These are phyloP conservation scores for Andrena hattorfiana DNA, from an alignment of 2,888 invertebrate species.

Conservation along the genomic window DNA sequence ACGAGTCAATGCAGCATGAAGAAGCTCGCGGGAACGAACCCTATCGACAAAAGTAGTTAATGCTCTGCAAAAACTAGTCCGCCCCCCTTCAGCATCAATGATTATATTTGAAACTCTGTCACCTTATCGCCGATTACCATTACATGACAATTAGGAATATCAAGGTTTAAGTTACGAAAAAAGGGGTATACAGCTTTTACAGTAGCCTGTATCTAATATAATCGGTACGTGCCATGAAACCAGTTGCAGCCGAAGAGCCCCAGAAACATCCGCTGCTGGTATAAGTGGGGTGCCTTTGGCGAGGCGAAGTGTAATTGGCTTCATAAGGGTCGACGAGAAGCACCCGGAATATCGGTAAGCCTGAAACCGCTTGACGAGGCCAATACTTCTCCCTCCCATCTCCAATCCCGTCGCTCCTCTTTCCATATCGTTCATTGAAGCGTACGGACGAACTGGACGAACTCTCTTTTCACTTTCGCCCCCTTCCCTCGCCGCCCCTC, in stretches of 20 bases:
- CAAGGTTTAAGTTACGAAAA: slow-evolving; percentile 40
- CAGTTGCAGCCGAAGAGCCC: slow-evolving; percentile 65
- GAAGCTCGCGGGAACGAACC: too few species aligned
- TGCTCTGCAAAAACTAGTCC: too few species aligned
- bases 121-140: background rate
- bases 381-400: slow-evolving; percentile 71
- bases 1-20: too few species aligned
- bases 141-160: background rate
- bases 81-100: too few species aligned
- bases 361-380: slow-evolving; percentile 81
- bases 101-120: background rate
- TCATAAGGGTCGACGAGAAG: slow-evolving; percentile 80
- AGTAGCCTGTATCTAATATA: slow-evolving; percentile 66
- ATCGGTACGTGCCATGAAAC: slow-evolving; percentile 70
- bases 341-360: slow-evolving; percentile 75
- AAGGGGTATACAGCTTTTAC: slow-evolving; percentile 55
- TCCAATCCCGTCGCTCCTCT: slow-evolving; percentile 26
- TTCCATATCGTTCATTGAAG: slow-evolving; percentile 47
- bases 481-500: slow-evolving; percentile 2
- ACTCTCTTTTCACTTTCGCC: slow-evolving; percentile 54
- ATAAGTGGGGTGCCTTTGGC: slow-evolving; percentile 80
- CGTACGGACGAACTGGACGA: slow-evolving; percentile 58
- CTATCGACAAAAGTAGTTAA: too few species aligned
- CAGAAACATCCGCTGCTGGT: slow-evolving; percentile 66
- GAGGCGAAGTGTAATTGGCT: slow-evolving; percentile 81